Evolutionary conservation across 2,797 vertebrate genomes (phyloP).

Genomic region (Margarornis squamiger): DNA sequence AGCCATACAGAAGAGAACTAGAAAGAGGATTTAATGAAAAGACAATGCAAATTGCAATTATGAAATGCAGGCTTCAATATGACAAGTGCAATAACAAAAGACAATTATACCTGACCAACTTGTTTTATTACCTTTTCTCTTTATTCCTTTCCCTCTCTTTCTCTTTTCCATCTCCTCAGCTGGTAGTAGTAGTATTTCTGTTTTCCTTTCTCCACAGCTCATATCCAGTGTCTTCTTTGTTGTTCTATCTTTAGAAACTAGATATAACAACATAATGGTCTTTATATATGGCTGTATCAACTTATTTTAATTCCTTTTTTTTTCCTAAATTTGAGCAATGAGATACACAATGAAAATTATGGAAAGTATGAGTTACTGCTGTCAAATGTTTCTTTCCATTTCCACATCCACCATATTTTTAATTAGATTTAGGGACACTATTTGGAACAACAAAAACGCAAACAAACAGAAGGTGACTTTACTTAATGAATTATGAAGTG

Average conservation of each 20-base stretch:
- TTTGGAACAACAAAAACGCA: too few relatives aligned
- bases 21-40: not conserved
- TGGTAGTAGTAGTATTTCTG: not conserved
- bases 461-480: not conserved
- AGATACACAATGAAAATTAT: not conserved
- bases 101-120: not conserved
- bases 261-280: not conserved
- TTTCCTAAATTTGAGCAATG: not conserved
- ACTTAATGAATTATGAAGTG: constrained; percentile 29
- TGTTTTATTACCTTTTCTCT: not conserved
- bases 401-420: not conserved
- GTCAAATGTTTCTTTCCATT: not conserved
- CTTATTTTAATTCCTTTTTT: not conserved
- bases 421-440: not conserved
- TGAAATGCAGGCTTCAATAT: not conserved
- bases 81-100: not conserved
- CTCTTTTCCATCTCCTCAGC: not conserved
- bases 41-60: not conserved
- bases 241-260: not conserved
- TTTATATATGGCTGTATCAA: not conserved
- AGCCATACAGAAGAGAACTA: not conserved
- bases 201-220: not conserved
- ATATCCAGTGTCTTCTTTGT: not conserved
- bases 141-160: not conserved
- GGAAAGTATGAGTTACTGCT: not conserved